phyloP scores from a whole-genome alignment of 1,140 invertebrate species.

The Apis mellifera region Amel_HAv3.1 CM009946.2:2750501-2751000 shows the following conservation, averaged over 20 bases:
- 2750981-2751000: no score
- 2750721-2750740: background rate
- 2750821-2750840: no score
- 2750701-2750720: constrained; percentile 1
- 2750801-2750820: no score
- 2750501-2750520: constrained; percentile 13
- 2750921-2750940: no score
- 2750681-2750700: background rate
- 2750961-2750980: no score
- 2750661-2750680: background rate
- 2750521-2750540: background rate
- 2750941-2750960: no score
- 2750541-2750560: background rate
- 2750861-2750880: no score
- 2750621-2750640: constrained; percentile 11
- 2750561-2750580: constrained; percentile 23
- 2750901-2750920: no score
- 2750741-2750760: background rate
- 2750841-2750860: no score
- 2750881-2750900: no score
- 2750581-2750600: constrained; percentile 37
- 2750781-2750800: no score
- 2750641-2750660: background rate
- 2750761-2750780: no score
- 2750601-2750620: constrained; percentile 19